Conservation (phyloP, 2,888 invertebrate species). For the Clistopyga incitator region DNA sequence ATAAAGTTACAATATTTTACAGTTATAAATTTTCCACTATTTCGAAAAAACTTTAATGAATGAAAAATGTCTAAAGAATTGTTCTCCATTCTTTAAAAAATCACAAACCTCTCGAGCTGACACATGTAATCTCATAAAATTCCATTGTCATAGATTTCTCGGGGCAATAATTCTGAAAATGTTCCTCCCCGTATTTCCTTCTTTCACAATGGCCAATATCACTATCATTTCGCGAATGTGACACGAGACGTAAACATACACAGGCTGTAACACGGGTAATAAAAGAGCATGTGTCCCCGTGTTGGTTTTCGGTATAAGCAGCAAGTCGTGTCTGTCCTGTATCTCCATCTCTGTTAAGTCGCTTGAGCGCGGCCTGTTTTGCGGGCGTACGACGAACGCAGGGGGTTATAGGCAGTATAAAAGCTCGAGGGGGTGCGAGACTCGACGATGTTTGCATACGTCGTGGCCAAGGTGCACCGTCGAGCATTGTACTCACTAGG, state of each 20-base stretch:
- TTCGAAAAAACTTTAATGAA: too few species aligned
- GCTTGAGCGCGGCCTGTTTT: neutral
- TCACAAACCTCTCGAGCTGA: too few species aligned
- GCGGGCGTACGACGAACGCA: constrained; percentile 24
- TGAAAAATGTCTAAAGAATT: too few species aligned
- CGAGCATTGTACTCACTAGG: constrained; percentile 51
- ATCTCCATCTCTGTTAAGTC: neutral
- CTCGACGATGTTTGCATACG: constrained; percentile 61
- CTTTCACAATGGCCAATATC: neutral
- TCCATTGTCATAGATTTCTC: too few species aligned
- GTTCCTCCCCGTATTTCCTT: neutral
- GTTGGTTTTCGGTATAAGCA: constrained; percentile 11
- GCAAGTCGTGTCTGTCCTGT: neutral
- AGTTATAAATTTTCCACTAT: too few species aligned
- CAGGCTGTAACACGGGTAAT: constrained; percentile 23
- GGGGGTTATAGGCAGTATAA: constrained; percentile 48
- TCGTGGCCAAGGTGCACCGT: constrained; percentile 56
- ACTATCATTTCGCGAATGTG: neutral
- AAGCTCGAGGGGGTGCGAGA: constrained; percentile 52
- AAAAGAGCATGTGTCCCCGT: constrained; percentile 44
- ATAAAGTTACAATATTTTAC: too few species aligned
- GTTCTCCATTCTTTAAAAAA: too few species aligned
- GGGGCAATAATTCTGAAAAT: neutral
- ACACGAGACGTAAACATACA: constrained; percentile 6
- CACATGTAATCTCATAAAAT: too few species aligned